Percentiles rank a stretch among this genome's conserved stretches.
Evolutionary conservation across 1,140 invertebrate genomes (phyloP).

Genomic region (Lithobius niger): DNA sequence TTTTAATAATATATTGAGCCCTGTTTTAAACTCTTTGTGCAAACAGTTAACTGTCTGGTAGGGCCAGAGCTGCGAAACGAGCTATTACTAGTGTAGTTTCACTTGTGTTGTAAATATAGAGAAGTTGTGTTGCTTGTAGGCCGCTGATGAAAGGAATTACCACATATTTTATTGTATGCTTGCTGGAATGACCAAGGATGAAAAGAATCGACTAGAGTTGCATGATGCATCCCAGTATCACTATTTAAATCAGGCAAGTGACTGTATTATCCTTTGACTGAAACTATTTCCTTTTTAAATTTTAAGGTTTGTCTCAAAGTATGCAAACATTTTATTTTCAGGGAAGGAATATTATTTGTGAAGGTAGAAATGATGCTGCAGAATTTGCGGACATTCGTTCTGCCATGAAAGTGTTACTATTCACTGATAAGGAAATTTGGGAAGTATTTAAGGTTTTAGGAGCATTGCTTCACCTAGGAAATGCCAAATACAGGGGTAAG

Average conservation of each 20-base stretch:
- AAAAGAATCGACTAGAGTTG: constrained; percentile 78
- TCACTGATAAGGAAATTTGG: constrained; percentile 89
- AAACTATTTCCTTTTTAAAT: no score
- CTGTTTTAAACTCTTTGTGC: no score
- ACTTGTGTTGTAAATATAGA: no score
- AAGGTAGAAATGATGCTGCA: constrained; percentile 85
- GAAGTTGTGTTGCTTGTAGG: constrained; percentile 29
- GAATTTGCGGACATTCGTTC: constrained; percentile 95
- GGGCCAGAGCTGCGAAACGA: no score
- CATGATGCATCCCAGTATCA: constrained; percentile 71
- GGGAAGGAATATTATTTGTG: constrained; percentile 85
- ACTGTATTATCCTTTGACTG: no score
- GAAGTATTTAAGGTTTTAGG: constrained; percentile 87
- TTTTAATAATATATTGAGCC: no score
- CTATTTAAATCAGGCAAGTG: constrained; percentile 86
- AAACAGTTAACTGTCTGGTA: no score
- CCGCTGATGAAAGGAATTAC: constrained; percentile 90
- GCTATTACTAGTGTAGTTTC: no score
- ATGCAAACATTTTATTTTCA: constrained; percentile 39
- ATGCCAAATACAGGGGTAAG: constrained; percentile 92
- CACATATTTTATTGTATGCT: constrained; percentile 98
- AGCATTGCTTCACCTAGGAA: constrained; percentile 85
- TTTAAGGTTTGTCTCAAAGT: no score
- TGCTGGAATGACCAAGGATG: constrained; percentile 79
- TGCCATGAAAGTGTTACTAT: constrained; percentile 96